These are phyloP conservation scores for Lysandra bellargus DNA, from an alignment of 2,888 invertebrate genomes.

Conservation along the genomic window DNA sequence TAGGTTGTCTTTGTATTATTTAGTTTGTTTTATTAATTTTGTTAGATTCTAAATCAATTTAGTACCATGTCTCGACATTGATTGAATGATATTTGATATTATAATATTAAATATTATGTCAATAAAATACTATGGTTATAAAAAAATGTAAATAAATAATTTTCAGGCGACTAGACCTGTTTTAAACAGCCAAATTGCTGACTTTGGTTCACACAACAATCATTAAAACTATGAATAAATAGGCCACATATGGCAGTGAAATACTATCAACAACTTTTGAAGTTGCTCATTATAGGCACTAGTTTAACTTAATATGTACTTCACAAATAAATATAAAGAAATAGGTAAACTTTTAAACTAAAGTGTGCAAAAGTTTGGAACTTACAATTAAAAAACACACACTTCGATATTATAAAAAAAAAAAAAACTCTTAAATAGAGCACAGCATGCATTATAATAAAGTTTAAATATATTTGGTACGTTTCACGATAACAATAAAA, in stretches of 20 bases:
- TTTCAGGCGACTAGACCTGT: slow-evolving; percentile 67
- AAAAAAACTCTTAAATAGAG: background rate
- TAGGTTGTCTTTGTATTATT: background rate
- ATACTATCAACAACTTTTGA: slow-evolving; percentile 41
- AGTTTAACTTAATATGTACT: slow-evolving; percentile 34
- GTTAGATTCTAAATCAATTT: background rate
- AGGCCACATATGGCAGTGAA: slow-evolving; percentile 70
- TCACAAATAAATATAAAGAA: slow-evolving; percentile 22
- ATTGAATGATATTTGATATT: background rate
- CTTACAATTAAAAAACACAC: slow-evolving; percentile 11
- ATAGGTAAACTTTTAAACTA: background rate
- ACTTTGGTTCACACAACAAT: slow-evolving; percentile 74
- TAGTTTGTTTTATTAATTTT: background rate
- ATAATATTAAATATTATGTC: background rate
- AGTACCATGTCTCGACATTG: background rate
- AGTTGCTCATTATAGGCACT: slow-evolving; percentile 26
- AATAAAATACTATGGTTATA: slow-evolving; percentile 37
- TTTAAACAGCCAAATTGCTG: slow-evolving; percentile 64
- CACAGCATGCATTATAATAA: slow-evolving; percentile 32
- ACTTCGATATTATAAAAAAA: background rate
- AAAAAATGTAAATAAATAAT: slow-evolving; percentile 60
- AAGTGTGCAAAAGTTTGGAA: background rate
- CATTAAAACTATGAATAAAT: slow-evolving; percentile 52
- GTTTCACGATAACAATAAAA: slow-evolving; percentile 41
- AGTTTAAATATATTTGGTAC: slow-evolving; percentile 30